Evolutionary conservation across 2,888 invertebrate species (phyloP).

Genomic region (Tryphoninae sp.): DNA sequence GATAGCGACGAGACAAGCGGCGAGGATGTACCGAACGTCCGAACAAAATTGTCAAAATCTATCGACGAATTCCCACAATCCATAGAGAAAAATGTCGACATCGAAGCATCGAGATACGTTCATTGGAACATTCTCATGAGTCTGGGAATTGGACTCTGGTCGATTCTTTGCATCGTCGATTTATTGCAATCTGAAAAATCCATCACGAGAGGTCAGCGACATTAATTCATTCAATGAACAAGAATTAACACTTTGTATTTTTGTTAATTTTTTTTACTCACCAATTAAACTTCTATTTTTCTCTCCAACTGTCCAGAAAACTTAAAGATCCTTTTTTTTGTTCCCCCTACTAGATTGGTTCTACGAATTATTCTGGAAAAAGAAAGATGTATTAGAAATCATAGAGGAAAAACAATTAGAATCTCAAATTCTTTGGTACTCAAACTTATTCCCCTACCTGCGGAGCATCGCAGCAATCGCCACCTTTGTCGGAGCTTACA

Average conservation of each 20-base stretch:
- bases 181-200: conserved; percentile 57
- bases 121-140: conserved; percentile 69
- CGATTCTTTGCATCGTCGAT: conserved; percentile 68
- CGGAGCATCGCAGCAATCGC: conserved; percentile 47
- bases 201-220: conserved; percentile 51
- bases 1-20: conserved; percentile 20
- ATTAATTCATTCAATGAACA: background rate
- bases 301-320: background rate
- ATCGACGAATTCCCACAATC: background rate
- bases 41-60: conserved; percentile 7
- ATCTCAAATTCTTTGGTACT: conserved; percentile 36
- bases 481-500: conserved; percentile 50
- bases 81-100: background rate
- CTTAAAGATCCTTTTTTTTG: background rate
- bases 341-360: conserved; percentile 56
- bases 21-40: conserved; percentile 1
- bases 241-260: background rate
- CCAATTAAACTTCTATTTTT: background rate
- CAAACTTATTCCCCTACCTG: conserved; percentile 38
- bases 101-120: conserved; percentile 64
- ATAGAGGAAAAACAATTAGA: conserved; percentile 35
- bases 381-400: conserved; percentile 52
- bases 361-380: conserved; percentile 43
- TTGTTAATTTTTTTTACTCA: background rate
- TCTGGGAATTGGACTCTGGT: conserved; percentile 71